Conservation (phyloP, 2,797 vertebrate genomes). For the Anguilla pacifica region DNA sequence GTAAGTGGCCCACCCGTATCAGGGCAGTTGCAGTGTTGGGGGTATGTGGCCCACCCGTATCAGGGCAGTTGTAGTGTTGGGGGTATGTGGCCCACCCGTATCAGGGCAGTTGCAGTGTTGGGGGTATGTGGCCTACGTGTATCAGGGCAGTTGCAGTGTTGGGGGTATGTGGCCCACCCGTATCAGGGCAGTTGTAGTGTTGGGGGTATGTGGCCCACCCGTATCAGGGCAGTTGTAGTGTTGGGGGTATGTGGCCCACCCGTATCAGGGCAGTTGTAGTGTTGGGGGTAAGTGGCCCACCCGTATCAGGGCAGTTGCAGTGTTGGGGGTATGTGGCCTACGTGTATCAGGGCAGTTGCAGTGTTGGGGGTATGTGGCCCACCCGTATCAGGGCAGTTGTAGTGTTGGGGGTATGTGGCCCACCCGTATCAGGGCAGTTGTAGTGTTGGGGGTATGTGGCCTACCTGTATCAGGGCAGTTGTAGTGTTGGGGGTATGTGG, state of each 20-base stretch:
- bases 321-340: not conserved
- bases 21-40: not conserved
- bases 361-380: not conserved
- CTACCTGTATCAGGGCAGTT: too few species aligned
- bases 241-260: too few species aligned
- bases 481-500: too few species aligned
- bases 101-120: not conserved
- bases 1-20: not conserved
- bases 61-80: too few species aligned
- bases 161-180: not conserved
- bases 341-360: not conserved
- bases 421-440: too few species aligned
- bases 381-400: not conserved
- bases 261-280: not conserved
- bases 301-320: too few species aligned
- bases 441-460: too few species aligned
- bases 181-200: too few species aligned
- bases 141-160: not conserved
- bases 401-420: not conserved
- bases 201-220: not conserved
- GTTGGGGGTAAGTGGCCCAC: not conserved
- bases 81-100: not conserved
- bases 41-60: not conserved
- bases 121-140: too few species aligned
- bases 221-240: not conserved